phyloP scores from a whole-genome alignment of 1,140 invertebrate species.

The Ooceraea biroi region DNA sequence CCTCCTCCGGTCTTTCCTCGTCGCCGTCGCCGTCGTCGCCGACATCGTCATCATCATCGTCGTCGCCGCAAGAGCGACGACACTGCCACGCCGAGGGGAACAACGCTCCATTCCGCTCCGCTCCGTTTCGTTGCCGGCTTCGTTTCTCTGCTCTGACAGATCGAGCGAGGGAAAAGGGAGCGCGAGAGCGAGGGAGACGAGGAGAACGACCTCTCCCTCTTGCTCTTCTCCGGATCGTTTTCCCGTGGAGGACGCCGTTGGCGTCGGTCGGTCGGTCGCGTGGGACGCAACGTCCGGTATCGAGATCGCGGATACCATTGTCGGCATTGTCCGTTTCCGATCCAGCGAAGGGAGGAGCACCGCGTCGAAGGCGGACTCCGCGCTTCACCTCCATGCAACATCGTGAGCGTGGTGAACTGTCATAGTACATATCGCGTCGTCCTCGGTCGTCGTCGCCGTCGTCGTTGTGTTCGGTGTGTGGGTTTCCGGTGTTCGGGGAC shows the following conservation, averaged over 20 bases:
- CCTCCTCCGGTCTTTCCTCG: constrained; percentile 70
- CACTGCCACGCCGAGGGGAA: constrained; percentile 33
- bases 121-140: constrained; percentile 2
- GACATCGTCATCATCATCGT: background rate
- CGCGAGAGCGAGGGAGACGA: background rate
- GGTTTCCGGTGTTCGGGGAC: constrained; percentile 5
- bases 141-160: background rate
- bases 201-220: background rate
- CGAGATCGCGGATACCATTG: constrained; percentile 43
- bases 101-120: constrained; percentile 27
- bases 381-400: too few species aligned
- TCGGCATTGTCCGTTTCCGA: constrained; percentile 17
- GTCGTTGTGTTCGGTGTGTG: background rate
- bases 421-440: too few species aligned
- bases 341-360: background rate
- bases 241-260: background rate
- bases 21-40: constrained; percentile 46
- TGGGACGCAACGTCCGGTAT: constrained; percentile 21
- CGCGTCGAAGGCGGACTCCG: too few species aligned
- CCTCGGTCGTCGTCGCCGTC: too few species aligned
- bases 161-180: constrained; percentile 3
- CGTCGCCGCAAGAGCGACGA: constrained; percentile 51
- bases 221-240: constrained; percentile 23
- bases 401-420: too few species aligned
- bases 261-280: constrained; percentile 22